A percentile compares a stretch with the other conserved stretches of the same genome.
Evolutionary conservation across 2,888 invertebrate genomes (phyloP).

Genomic region (Archips crataeganus): DNA sequence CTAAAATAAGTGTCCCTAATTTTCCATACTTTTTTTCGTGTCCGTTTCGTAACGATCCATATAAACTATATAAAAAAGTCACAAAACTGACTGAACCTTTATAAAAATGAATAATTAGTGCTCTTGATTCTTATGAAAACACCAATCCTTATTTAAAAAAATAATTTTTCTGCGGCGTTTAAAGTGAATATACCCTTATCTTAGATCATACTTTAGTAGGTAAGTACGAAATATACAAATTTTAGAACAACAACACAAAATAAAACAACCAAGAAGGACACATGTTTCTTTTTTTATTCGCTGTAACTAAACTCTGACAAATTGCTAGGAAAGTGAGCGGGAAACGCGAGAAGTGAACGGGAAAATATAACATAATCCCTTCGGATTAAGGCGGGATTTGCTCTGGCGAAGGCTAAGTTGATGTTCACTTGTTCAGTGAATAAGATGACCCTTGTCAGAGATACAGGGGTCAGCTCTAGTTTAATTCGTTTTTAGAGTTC

Average conservation of each 20-base stretch:
- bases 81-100: too few relatives aligned
- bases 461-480: slow-evolving; percentile 2
- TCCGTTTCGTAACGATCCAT: too few relatives aligned
- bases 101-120: too few relatives aligned
- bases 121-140: too few relatives aligned
- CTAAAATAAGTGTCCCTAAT: too few relatives aligned
- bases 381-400: slow-evolving; percentile 6
- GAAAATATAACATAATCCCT: neutral
- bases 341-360: neutral
- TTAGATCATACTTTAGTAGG: neutral
- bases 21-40: too few relatives aligned
- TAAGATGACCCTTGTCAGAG: slow-evolving; percentile 10
- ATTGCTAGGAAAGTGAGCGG: neutral
- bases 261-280: neutral
- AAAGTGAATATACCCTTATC: too few relatives aligned
- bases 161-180: too few relatives aligned
- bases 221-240: neutral
- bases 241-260: neutral
- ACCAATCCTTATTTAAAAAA: too few relatives aligned
- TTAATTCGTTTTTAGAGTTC: slow-evolving; percentile 4
- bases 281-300: neutral
- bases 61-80: too few relatives aligned
- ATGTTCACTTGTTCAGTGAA: slow-evolving; percentile 9
- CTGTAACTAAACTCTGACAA: slow-evolving; percentile 5
- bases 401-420: neutral